These are phyloP conservation scores for Uropsilus gracilis DNA, from an alignment of 2,113 vertebrate species.

Conservation along the genomic window DNA sequence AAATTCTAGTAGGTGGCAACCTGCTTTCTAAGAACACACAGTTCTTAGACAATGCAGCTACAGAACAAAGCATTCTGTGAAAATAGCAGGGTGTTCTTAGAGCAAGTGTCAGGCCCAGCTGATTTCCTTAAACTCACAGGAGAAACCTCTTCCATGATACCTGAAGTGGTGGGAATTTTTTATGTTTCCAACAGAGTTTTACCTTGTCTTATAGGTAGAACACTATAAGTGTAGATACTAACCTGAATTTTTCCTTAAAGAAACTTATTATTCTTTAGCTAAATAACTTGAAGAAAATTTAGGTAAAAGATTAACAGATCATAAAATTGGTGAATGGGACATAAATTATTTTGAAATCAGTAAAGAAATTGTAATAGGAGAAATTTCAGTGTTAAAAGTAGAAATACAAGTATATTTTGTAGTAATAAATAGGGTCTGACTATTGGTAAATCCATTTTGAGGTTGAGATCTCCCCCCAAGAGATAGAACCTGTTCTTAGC, in stretches of 20 bases:
- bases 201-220: not conserved
- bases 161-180: not conserved
- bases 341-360: constrained; percentile 16
- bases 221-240: constrained; percentile 28
- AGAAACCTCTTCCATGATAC: not conserved
- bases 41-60: not conserved
- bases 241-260: not conserved
- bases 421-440: not conserved
- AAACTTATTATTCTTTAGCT: not conserved
- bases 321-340: not conserved
- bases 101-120: not conserved
- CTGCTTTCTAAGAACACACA: not conserved
- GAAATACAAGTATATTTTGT: constrained; percentile 4
- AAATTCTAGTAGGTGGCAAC: not conserved
- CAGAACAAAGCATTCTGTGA: not conserved
- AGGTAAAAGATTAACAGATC: not conserved
- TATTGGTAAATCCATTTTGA: not conserved
- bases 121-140: not conserved
- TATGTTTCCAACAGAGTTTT: not conserved
- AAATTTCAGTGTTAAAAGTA: not conserved
- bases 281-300: constrained; percentile 13
- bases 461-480: not conserved
- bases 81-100: not conserved
- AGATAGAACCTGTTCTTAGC: not conserved
- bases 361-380: not conserved